Percentiles rank a stretch among this genome's conserved stretches.
These are phyloP conservation scores for Agapornis roseicollis DNA, from an alignment of 2,113 vertebrate species.

Conservation along the genomic window DNA sequence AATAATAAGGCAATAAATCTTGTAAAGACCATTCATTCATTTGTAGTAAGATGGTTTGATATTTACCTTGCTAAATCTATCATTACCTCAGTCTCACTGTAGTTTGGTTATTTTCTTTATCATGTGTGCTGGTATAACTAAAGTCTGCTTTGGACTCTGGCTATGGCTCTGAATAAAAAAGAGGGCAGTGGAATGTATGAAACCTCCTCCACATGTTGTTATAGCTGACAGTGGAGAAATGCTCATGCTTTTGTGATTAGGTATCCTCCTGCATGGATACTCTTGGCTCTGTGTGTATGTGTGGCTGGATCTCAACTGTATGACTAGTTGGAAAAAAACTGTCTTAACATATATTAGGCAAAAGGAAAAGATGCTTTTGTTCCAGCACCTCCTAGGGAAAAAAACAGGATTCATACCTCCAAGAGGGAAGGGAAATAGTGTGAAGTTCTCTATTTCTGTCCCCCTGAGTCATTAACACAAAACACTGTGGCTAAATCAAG, in stretches of 20 bases:
- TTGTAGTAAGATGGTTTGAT: background rate
- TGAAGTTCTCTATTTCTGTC: background rate
- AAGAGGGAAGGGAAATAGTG: background rate
- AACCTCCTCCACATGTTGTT: rapidly evolving
- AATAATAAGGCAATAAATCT: background rate
- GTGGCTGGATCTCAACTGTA: background rate
- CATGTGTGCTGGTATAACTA: background rate
- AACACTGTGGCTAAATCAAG: background rate
- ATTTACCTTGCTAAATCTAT: background rate
- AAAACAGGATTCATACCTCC: background rate
- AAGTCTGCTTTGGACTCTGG: background rate
- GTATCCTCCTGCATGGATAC: background rate
- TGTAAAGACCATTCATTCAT: background rate
- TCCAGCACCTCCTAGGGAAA: background rate
- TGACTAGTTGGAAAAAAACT: background rate
- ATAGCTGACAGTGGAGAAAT: background rate
- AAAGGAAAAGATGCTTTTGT: background rate
- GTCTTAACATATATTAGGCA: background rate
- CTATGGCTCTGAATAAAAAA: background rate
- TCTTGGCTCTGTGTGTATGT: background rate
- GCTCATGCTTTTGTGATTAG: background rate
- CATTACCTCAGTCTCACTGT: background rate
- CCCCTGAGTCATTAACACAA: background rate
- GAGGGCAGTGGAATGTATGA: rapidly evolving
- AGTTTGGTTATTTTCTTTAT: background rate